Conservation (phyloP, 2,888 invertebrate species). For the Sarcophaga caerulescens region DNA sequence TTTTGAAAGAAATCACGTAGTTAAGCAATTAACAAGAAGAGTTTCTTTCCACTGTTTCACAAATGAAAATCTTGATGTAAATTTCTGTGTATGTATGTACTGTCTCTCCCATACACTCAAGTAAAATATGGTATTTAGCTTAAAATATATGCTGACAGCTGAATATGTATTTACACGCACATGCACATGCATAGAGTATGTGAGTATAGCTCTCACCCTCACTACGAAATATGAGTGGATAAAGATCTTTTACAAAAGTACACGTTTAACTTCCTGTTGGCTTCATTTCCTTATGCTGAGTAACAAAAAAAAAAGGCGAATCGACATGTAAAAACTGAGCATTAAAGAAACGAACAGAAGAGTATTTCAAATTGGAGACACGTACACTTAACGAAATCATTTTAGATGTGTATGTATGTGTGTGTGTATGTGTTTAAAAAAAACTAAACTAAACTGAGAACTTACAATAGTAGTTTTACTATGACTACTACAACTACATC, state of each 20-base stretch:
- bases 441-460: neutral
- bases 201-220: neutral
- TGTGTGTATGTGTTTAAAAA: neutral
- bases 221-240: neutral
- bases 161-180: neutral
- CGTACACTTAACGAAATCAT: slow-evolving; percentile 53
- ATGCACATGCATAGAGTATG: neutral
- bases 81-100: slow-evolving; percentile 9
- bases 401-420: neutral
- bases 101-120: no score
- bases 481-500: slow-evolving; percentile 34
- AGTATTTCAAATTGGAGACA: slow-evolving; percentile 42
- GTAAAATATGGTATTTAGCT: slow-evolving; percentile 57
- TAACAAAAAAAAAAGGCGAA: neutral
- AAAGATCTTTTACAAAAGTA: slow-evolving; percentile 11
- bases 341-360: neutral
- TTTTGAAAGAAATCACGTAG: slow-evolving; percentile 65
- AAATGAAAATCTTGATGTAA: slow-evolving; percentile 44
- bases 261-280: slow-evolving; percentile 17
- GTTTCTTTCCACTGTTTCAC: slow-evolving; percentile 53
- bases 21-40: slow-evolving; percentile 64
- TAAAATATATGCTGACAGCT: slow-evolving; percentile 54
- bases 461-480: slow-evolving; percentile 18
- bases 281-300: slow-evolving; percentile 4
- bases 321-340: neutral